These are phyloP conservation scores for Danio jaintianensis DNA, from an alignment of 2,797 vertebrate species.

Conservation along the genomic window DNA sequence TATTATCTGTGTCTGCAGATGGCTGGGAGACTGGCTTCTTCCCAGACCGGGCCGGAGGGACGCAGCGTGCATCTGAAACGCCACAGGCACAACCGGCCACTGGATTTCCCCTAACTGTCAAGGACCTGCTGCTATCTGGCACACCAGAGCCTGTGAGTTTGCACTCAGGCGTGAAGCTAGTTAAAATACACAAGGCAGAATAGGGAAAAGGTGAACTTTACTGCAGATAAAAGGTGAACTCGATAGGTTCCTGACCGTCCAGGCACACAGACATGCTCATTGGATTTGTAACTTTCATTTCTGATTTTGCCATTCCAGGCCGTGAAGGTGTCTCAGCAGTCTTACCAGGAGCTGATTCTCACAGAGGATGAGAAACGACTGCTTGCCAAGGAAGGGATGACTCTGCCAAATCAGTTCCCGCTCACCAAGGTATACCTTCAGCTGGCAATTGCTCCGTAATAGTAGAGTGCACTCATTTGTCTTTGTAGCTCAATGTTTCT, in stretches of 20 bases:
- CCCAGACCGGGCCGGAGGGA: slow-evolving; percentile 55
- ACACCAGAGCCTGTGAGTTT: slow-evolving; percentile 83
- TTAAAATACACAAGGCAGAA: slow-evolving; percentile 40
- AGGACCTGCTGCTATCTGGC: slow-evolving; percentile 90
- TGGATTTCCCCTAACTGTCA: slow-evolving; percentile 85
- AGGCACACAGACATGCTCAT: slow-evolving; percentile 52
- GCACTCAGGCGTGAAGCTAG: slow-evolving; percentile 5
- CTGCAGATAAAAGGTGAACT: slow-evolving; percentile 2
- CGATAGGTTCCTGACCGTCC: slow-evolving; percentile 18
- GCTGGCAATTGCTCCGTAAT: slow-evolving; percentile 8
- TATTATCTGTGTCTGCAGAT: slow-evolving; percentile 69
- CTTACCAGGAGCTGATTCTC: slow-evolving; percentile 89
- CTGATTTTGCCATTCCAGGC: slow-evolving; percentile 68
- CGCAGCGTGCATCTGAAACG: slow-evolving; percentile 62
- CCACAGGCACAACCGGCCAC: slow-evolving; percentile 63
- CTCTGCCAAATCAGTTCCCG: slow-evolving; percentile 88
- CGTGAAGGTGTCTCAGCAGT: slow-evolving; percentile 73
- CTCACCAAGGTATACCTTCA: slow-evolving; percentile 87
- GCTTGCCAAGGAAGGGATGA: slow-evolving; percentile 89
- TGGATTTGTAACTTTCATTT: slow-evolving; percentile 60
- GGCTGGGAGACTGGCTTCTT: slow-evolving; percentile 70
- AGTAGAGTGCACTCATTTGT: neutral
- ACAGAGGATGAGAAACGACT: slow-evolving; percentile 95
- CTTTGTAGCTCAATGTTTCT: neutral
- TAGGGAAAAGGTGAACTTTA: slow-evolving; percentile 12